These are phyloP conservation scores for Polydrusus pterygomalis DNA, from an alignment of 2,888 invertebrate species.

Conservation along the genomic window DNA sequence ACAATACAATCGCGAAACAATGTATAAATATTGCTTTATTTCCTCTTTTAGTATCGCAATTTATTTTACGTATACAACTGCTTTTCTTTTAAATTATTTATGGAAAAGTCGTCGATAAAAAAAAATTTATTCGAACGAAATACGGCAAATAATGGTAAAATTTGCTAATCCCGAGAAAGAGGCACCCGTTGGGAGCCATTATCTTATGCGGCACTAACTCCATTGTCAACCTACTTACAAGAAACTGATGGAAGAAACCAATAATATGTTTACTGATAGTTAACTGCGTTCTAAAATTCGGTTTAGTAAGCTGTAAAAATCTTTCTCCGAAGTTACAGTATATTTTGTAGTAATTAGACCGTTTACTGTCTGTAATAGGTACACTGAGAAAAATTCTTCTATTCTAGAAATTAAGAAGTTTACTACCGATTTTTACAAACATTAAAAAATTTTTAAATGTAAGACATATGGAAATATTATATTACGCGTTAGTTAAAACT, in stretches of 20 bases:
- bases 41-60: background rate
- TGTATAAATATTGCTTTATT: background rate
- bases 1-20: background rate
- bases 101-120: background rate
- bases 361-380: too few species aligned
- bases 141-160: slow-evolving; percentile 3
- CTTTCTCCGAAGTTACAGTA: too few species aligned
- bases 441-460: too few species aligned
- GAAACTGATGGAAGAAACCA: slow-evolving; percentile 11
- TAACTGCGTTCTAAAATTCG: slow-evolving; percentile 1
- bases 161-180: background rate
- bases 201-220: slow-evolving; percentile 25
- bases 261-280: slow-evolving; percentile 3
- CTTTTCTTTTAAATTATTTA: background rate
- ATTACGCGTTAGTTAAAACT: too few species aligned
- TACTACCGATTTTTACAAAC: too few species aligned
- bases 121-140: slow-evolving; percentile 6
- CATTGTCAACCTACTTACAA: slow-evolving; percentile 12
- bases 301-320: background rate
- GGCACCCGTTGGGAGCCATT: slow-evolving; percentile 3
- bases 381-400: too few species aligned
- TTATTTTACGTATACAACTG: slow-evolving; percentile 1
- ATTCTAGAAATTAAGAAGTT: too few species aligned
- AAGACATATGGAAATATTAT: too few species aligned
- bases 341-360: too few species aligned